These are phyloP conservation scores for Oncorhynchus clarkii DNA, from an alignment of 2,113 vertebrate genomes.

Conservation along the genomic window DNA sequence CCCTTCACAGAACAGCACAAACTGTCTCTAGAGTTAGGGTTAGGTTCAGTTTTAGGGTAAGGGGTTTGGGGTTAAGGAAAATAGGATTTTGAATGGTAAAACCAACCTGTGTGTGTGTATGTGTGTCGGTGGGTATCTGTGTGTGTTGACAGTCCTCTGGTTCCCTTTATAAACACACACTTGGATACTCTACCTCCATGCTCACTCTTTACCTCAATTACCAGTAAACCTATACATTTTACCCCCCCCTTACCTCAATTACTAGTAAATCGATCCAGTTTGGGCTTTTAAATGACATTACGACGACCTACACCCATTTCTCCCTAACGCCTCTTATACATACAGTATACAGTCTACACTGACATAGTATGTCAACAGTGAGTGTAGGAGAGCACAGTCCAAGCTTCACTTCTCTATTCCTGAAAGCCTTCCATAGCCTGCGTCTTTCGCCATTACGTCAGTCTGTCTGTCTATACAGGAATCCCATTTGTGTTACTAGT, in stretches of 20 bases:
- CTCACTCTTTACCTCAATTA: not conserved
- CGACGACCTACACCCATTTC: conserved; percentile 3
- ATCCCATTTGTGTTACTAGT: not conserved
- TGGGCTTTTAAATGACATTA: not conserved
- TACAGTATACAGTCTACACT: too few relatives aligned
- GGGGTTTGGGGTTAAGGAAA: not conserved
- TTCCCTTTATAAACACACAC: not conserved
- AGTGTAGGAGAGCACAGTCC: not conserved
- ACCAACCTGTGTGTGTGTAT: not conserved
- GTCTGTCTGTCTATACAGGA: not conserved
- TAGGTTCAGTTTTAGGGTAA: too few relatives aligned
- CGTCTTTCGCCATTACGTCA: conserved; percentile 9
- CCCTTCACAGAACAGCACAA: too few relatives aligned
- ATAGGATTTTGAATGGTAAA: not conserved
- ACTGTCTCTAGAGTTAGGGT: too few relatives aligned
- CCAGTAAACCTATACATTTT: not conserved
- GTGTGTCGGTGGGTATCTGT: not conserved
- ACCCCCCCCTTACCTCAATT: not conserved
- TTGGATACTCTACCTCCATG: not conserved
- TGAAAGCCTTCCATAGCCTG: not conserved
- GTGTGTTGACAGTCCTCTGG: not conserved
- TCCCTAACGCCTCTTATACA: too few relatives aligned
- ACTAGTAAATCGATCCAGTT: not conserved
- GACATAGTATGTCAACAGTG: not conserved
- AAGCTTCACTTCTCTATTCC: conserved; percentile 26